Conservation (phyloP, 1,140 invertebrate genomes). For the Notospermus geniculatus region DNA sequence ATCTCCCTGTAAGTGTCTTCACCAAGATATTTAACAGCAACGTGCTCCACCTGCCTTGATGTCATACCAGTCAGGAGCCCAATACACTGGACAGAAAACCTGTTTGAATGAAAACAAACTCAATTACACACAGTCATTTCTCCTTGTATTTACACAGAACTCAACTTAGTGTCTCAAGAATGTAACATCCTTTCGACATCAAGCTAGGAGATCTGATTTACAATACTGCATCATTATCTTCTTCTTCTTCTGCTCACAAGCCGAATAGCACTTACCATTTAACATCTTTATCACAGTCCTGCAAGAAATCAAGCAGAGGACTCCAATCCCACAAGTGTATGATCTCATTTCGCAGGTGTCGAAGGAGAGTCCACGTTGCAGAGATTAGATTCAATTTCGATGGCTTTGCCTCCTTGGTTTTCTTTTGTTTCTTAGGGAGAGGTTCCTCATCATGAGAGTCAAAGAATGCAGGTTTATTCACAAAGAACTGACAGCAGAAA, state of each 20-base stretch:
- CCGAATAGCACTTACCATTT: background rate
- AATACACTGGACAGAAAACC: conserved; percentile 5
- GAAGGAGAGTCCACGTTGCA: background rate
- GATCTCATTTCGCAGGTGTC: background rate
- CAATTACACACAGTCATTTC: too few relatives aligned
- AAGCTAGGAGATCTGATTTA: background rate
- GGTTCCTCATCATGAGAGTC: background rate
- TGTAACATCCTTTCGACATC: background rate
- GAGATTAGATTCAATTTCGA: background rate
- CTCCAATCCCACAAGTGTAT: conserved; percentile 3
- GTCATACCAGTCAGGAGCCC: conserved; percentile 7
- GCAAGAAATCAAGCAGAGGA: conserved; percentile 2
- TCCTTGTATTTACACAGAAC: too few relatives aligned
- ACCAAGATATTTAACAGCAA: conserved; percentile 1
- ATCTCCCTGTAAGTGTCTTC: too few relatives aligned
- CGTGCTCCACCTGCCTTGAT: background rate
- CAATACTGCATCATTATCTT: too few relatives aligned
- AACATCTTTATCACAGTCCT: background rate
- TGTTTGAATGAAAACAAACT: background rate
- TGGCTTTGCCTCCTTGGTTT: background rate
- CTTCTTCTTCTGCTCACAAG: too few relatives aligned
- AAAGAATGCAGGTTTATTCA: conserved; percentile 6
- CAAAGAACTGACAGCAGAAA: conserved; percentile 5
- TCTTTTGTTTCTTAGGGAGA: background rate
- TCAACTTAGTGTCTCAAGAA: too few relatives aligned